phyloP scores from a whole-genome alignment of 2,888 invertebrate species.

The Ornithoptera priamus region DNA sequence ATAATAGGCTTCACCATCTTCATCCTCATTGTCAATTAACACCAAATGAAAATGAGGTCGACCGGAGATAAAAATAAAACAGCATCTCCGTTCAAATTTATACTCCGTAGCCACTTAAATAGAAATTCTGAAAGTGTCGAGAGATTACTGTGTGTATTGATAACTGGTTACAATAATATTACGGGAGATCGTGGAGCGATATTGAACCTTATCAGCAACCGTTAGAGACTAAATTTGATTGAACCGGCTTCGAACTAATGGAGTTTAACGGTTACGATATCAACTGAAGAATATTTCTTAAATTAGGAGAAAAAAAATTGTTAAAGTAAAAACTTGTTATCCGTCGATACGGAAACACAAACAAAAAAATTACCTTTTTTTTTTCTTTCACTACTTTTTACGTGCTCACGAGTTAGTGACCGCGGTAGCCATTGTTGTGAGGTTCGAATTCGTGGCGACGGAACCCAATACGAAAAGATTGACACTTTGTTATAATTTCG shows the following conservation, averaged over 20 bases:
- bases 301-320: constrained; percentile 17
- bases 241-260: background rate
- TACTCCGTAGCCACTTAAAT: background rate
- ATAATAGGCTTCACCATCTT: too few species aligned
- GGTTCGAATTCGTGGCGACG: constrained; percentile 2
- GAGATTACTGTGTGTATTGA: constrained; percentile 6
- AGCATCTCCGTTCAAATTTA: too few species aligned
- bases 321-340: constrained; percentile 26
- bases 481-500: constrained; percentile 10
- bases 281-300: constrained; percentile 23
- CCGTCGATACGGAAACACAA: constrained; percentile 32
- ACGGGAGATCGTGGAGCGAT: background rate
- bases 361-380: constrained; percentile 33
- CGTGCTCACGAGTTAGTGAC: constrained; percentile 32
- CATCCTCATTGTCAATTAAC: too few species aligned
- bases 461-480: constrained; percentile 14
- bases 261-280: constrained; percentile 1
- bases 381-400: constrained; percentile 33
- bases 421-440: constrained; percentile 29
- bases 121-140: constrained; percentile 4
- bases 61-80: too few species aligned
- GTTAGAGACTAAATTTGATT: background rate
- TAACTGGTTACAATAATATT: constrained; percentile 6
- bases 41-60: too few species aligned
- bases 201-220: background rate